These are phyloP conservation scores for Craseonycteris thonglongyai DNA, from an alignment of 2,113 vertebrate genomes.

Conservation along the genomic window DNA sequence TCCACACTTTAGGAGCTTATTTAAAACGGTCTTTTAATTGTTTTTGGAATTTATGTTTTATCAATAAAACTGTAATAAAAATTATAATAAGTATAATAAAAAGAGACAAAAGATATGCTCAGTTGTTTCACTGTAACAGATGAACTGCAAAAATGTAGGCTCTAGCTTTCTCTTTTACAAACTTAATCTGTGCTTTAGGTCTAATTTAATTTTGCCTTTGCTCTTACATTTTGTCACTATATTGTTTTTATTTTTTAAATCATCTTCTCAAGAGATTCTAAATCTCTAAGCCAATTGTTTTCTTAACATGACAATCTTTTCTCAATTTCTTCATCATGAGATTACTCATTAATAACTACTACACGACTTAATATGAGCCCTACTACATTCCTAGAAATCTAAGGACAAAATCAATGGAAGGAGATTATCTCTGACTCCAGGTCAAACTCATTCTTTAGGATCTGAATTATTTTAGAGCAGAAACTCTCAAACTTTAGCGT, in stretches of 20 bases:
- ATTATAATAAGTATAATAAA: neutral
- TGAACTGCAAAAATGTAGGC: neutral
- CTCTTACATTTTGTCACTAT: neutral
- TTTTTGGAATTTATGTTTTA: neutral
- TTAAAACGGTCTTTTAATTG: slow-evolving; percentile 6
- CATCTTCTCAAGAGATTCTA: neutral
- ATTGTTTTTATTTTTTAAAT: neutral
- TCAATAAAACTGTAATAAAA: neutral
- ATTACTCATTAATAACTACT: neutral
- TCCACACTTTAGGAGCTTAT: neutral
- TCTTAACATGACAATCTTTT: neutral
- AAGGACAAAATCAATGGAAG: slow-evolving; percentile 5
- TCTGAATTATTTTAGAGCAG: neutral
- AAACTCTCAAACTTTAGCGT: neutral
- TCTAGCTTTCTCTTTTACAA: neutral
- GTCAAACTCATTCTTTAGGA: neutral
- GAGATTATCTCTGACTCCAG: neutral
- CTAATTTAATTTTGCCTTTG: slow-evolving; percentile 16
- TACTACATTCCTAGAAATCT: neutral
- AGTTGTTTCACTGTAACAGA: neutral
- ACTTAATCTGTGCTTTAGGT: neutral
- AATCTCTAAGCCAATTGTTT: neutral
- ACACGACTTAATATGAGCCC: neutral
- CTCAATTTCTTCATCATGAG: neutral
- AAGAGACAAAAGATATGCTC: neutral